Evolutionary conservation across 2,113 vertebrate genomes (phyloP).

Genomic region (Apaloderma vittatum): DNA sequence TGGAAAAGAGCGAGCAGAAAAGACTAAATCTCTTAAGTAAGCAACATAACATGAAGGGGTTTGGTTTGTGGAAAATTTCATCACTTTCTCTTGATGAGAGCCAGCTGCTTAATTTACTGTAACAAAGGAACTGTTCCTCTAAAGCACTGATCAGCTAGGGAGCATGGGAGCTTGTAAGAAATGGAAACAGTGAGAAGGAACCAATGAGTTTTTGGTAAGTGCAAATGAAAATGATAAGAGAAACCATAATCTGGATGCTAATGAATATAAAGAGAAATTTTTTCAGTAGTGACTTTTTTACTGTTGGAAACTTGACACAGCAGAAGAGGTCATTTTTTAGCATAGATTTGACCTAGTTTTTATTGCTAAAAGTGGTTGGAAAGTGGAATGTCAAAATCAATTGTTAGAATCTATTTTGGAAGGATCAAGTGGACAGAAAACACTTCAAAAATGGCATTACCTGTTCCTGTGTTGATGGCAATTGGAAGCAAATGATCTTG

Average conservation of each 20-base stretch:
- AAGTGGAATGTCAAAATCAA: slow-evolving; percentile 43
- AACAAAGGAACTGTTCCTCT: not conserved
- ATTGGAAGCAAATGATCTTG: slow-evolving; percentile 30
- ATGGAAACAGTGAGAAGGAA: not conserved
- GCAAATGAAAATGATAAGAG: not conserved
- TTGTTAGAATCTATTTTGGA: slow-evolving; percentile 47
- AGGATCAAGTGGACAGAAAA: slow-evolving; percentile 53
- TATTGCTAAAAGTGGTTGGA: slow-evolving; percentile 11
- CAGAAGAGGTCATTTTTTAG: not conserved
- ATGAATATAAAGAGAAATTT: not conserved
- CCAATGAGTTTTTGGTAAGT: not conserved
- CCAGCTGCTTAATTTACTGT: not conserved
- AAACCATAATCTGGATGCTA: not conserved
- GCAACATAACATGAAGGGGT: not conserved
- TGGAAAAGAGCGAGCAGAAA: not conserved
- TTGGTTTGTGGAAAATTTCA: not conserved
- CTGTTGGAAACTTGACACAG: not conserved
- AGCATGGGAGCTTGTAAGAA: not conserved
- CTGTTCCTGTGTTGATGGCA: slow-evolving; percentile 40
- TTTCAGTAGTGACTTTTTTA: not conserved
- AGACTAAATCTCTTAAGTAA: not conserved
- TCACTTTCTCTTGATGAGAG: not conserved
- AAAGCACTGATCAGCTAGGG: not conserved
- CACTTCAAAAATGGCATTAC: slow-evolving; percentile 34
- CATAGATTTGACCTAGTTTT: slow-evolving; percentile 33